Percentiles rank a stretch among this genome's conserved stretches.
Conservation (phyloP, 2,888 invertebrate genomes). For the Dicyrtomina minuta region DNA sequence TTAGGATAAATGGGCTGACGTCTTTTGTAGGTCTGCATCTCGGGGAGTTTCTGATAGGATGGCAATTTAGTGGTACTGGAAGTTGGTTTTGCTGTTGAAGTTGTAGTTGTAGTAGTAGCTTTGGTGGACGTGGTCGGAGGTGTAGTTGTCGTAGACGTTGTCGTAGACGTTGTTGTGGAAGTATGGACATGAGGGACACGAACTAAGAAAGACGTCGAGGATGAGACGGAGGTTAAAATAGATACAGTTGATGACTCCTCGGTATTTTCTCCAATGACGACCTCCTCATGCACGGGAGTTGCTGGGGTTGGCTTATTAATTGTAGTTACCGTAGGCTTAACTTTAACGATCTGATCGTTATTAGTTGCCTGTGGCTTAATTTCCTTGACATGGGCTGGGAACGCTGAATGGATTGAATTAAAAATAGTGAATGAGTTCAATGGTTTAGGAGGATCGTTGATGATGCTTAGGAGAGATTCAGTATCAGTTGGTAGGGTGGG, state of each 20-base stretch:
- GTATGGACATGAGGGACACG: background rate
- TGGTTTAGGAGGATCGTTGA: conserved; percentile 26
- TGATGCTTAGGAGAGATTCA: conserved; percentile 36
- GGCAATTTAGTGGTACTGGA: conserved; percentile 22
- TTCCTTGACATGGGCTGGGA: conserved; percentile 17
- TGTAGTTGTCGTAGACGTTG: no score
- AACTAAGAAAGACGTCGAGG: conserved; percentile 42
- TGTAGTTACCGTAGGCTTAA: no score
- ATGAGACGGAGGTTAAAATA: conserved; percentile 41
- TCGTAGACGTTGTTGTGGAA: no score
- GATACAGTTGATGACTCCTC: no score
- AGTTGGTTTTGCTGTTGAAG: no score
- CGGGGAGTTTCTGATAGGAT: conserved; percentile 44
- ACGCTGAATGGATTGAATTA: conserved; percentile 43
- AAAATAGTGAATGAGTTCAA: conserved; percentile 23
- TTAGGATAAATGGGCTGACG: conserved; percentile 43
- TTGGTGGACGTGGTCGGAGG: no score
- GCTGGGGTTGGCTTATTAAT: conserved; percentile 32
- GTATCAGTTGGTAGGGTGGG: no score
- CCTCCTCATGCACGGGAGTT: background rate
- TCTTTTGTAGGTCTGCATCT: conserved; percentile 48
- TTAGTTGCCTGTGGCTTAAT: conserved; percentile 2
- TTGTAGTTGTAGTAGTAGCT: conserved; percentile 28
- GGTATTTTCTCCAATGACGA: background rate
- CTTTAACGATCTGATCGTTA: no score